phyloP scores from a whole-genome alignment of 2,888 invertebrate species.

The Eurytoma californica region DNA sequence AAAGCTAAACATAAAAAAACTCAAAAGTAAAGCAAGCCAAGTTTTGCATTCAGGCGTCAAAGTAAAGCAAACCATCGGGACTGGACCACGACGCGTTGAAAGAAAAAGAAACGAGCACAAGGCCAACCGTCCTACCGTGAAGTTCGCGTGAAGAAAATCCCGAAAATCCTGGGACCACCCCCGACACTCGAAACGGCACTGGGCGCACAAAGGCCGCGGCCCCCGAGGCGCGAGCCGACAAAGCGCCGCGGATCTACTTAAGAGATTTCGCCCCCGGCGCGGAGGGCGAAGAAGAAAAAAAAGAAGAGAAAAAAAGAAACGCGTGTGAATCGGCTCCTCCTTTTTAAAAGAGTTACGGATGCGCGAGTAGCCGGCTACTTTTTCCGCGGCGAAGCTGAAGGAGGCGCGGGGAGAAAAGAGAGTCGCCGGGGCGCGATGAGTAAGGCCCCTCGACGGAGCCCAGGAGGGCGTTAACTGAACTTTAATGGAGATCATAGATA shows the following conservation, averaged over 20 bases:
- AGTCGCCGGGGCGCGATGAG: background rate
- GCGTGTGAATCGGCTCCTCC: slow-evolving; percentile 5
- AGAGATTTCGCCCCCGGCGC: background rate
- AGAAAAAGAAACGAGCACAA: slow-evolving; percentile 41
- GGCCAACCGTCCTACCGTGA: slow-evolving; percentile 57
- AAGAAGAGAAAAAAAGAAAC: slow-evolving; percentile 4
- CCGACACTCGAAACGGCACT: slow-evolving; percentile 39
- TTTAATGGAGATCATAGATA: slow-evolving; percentile 75
- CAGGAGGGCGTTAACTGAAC: slow-evolving; percentile 73
- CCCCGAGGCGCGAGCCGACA: slow-evolving; percentile 40
- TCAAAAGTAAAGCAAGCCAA: background rate
- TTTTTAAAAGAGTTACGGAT: slow-evolving; percentile 52
- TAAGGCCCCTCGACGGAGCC: background rate
- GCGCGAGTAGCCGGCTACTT: slow-evolving; percentile 19
- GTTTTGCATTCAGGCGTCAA: background rate
- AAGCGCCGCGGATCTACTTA: slow-evolving; percentile 34
- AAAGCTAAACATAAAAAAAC: background rate
- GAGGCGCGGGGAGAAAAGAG: background rate
- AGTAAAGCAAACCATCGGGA: background rate
- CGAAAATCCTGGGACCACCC: slow-evolving; percentile 55
- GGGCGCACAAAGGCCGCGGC: slow-evolving; percentile 27
- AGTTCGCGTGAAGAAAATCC: slow-evolving; percentile 56
- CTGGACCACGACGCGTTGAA: slow-evolving; percentile 7
- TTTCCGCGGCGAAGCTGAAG: background rate
- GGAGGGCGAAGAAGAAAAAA: too few species aligned